These are phyloP conservation scores for Orthonyx spaldingii DNA, from an alignment of 2,113 vertebrate genomes.

Conservation along the genomic window DNA sequence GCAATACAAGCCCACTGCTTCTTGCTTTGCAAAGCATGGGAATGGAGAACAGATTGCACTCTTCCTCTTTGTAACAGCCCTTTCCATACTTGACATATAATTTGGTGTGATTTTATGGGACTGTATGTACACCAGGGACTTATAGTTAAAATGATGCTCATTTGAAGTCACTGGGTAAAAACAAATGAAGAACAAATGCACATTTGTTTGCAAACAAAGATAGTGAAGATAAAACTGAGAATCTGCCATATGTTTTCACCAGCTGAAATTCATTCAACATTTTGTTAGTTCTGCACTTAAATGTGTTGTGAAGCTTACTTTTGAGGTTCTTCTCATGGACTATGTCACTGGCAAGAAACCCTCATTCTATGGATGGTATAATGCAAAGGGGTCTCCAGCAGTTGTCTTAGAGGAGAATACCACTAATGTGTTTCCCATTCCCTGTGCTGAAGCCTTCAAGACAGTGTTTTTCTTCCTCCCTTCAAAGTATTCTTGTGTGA, in stretches of 20 bases:
- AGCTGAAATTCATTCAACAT: slow-evolving; percentile 64
- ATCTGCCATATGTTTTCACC: slow-evolving; percentile 68
- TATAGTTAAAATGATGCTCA: slow-evolving; percentile 33
- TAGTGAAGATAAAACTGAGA: slow-evolving; percentile 69
- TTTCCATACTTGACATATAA: neutral
- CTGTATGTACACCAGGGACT: slow-evolving; percentile 13
- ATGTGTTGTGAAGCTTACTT: neutral
- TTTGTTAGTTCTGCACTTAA: slow-evolving; percentile 55
- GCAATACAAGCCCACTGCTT: neutral
- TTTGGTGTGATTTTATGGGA: slow-evolving; percentile 6
- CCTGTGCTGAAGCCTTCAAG: neutral
- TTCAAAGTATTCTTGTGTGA: neutral
- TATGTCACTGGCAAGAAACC: neutral
- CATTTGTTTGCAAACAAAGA: slow-evolving; percentile 71
- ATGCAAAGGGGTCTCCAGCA: neutral
- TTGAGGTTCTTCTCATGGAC: neutral
- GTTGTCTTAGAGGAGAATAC: neutral
- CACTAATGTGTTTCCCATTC: slow-evolving; percentile 27
- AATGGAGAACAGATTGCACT: neutral
- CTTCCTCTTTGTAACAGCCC: neutral
- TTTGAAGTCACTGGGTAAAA: slow-evolving; percentile 47
- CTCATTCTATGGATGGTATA: neutral
- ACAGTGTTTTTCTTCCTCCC: neutral
- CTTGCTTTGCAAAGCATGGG: neutral
- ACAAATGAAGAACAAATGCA: slow-evolving; percentile 69